Percentiles rank a stretch among this genome's conserved stretches.
Conservation (phyloP, 2,113 vertebrate genomes). For the Nycticebus coucang region DNA sequence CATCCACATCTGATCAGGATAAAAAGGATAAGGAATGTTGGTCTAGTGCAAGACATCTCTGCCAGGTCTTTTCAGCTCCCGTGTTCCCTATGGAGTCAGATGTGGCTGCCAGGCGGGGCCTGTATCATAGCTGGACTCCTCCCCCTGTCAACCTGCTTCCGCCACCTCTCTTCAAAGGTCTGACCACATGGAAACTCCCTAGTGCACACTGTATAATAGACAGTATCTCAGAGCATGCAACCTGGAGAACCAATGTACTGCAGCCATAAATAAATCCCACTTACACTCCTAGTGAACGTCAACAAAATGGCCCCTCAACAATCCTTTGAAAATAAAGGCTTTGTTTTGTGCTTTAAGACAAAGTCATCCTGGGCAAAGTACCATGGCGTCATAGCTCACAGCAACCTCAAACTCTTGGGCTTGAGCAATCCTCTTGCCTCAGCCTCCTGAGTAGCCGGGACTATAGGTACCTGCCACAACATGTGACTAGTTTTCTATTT, state of each 20-base stretch:
- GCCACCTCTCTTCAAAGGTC: neutral
- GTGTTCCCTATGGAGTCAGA: neutral
- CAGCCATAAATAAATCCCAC: neutral
- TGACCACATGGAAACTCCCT: neutral
- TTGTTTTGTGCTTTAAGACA: no score
- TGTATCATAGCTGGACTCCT: neutral
- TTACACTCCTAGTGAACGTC: neutral
- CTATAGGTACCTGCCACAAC: no score
- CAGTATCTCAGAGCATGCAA: neutral
- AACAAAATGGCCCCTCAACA: neutral
- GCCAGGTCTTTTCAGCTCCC: neutral
- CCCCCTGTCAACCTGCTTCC: neutral
- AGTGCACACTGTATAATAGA: neutral
- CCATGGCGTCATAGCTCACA: no score
- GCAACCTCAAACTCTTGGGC: no score
- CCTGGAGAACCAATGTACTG: neutral
- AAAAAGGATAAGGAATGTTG: neutral
- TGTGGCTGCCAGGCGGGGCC: neutral
- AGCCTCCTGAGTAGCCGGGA: no score
- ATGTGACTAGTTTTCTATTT: no score
- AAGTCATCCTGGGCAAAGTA: no score
- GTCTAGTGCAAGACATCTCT: neutral
- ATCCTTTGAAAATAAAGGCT: neutral
- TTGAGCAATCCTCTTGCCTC: no score
- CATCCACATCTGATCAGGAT: neutral